Evolutionary conservation across 2,888 invertebrate genomes (phyloP), one percentile per base, ranked within the genome.

Genomic region (Xylophagus ater): DNA sequence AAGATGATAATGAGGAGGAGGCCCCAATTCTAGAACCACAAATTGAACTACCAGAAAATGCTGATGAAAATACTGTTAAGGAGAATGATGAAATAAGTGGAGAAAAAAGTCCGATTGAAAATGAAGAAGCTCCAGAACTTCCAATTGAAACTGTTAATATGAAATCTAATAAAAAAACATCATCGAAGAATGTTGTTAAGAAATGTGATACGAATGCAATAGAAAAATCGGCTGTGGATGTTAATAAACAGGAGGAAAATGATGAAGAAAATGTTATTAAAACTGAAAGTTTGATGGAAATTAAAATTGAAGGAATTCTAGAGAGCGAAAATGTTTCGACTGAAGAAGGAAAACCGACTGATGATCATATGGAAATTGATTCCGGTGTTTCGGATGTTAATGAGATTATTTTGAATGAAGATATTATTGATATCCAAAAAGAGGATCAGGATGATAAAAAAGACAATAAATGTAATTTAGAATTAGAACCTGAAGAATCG

Each of bases 241-340:
- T 7, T 33, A 25, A 13, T 24, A 10, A 15, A 15, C 17, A 6
- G 14, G 35, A 35, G 4, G 18, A 19, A 10, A 13, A 14, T 18
- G 37, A 41, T 18, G 33, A 28, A 13, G 29, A 25, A 17, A 21
- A 12, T 24, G 18, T 6, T 10, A 28, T 9, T 20, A 14, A 20
- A n/a, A 13, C 12, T 12, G 39, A 39, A 21, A 10, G n/a, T 6
- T 20, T 10, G 2, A 17, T 20, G 17, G 12, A n/a, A 3, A 3
- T 31, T 9, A n/a, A n/a, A n/a, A n/a, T 7, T 19, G 29, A 37
- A 32, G 33, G 41, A 44, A 41, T 5, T 24, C 30, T 36, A 17
- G 35, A 32, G 34, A 23, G 24, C 15, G 30, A 43, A 43, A 39
- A 37, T 25, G 38, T 44, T 21, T 13, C 32, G 12, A 17, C 40